Conservation (phyloP, 2,797 vertebrate species). For the Denticeps clupeoides region DNA sequence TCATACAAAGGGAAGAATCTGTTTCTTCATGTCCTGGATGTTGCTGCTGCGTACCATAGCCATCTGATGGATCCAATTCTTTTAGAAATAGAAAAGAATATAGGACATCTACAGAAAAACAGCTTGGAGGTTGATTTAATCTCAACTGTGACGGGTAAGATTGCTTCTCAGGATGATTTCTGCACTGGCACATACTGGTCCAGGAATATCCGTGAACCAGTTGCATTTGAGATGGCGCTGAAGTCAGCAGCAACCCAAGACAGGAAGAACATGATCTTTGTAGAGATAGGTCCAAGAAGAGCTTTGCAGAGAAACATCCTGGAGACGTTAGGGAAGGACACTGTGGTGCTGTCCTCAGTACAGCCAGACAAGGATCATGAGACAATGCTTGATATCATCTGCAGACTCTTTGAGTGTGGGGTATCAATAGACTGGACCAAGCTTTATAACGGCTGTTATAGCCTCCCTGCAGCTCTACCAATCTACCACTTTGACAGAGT, state of each 20-base stretch:
- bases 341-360: conserved; percentile 55
- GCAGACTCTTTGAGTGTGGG: conserved; percentile 66
- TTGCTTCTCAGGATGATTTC: conserved; percentile 57
- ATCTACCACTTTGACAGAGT: conserved; percentile 69
- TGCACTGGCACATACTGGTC: conserved; percentile 67
- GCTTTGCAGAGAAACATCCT: conserved; percentile 63
- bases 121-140: conserved; percentile 53
- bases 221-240: conserved; percentile 62
- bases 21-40: conserved; percentile 64
- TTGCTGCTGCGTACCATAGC: conserved; percentile 74
- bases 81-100: conserved; percentile 38
- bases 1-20: conserved; percentile 49
- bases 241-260: conserved; percentile 42
- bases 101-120: conserved; percentile 50
- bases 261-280: conserved; percentile 57
- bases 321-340: conserved; percentile 59
- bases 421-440: conserved; percentile 58
- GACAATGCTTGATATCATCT: conserved; percentile 46
- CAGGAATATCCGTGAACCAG: conserved; percentile 64
- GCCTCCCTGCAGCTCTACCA: conserved; percentile 53
- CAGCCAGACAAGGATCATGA: conserved; percentile 61
- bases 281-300: conserved; percentile 70
- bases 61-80: conserved; percentile 73
- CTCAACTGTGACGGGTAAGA: conserved; percentile 66
- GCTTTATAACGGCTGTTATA: conserved; percentile 56